Percentiles rank a stretch among this genome's conserved stretches.
These are phyloP conservation scores for Xenus cinereus DNA, from an alignment of 2,113 vertebrate genomes.

Conservation along the genomic window DNA sequence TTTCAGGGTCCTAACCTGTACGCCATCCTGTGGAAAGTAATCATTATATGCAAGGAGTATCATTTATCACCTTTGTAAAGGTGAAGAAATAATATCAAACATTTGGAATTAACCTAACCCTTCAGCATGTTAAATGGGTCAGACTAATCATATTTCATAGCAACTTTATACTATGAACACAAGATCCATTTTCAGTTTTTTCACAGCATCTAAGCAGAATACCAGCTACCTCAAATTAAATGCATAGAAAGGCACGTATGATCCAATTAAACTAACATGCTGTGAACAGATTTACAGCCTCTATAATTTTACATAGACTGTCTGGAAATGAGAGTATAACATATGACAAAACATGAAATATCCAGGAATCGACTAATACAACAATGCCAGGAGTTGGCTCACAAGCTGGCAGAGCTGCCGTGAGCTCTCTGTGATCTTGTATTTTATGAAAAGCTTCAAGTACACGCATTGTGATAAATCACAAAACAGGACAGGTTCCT, in stretches of 20 bases:
- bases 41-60: background rate
- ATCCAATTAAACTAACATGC: background rate
- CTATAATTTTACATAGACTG: background rate
- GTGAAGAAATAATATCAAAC: background rate
- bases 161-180: background rate
- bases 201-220: background rate
- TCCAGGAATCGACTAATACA: background rate
- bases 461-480: background rate
- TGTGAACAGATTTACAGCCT: background rate
- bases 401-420: background rate
- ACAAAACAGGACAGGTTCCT: background rate
- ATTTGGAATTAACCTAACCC: conserved; percentile 21
- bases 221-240: background rate
- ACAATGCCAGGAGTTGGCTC: background rate
- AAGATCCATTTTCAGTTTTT: background rate
- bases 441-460: background rate
- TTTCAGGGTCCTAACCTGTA: background rate
- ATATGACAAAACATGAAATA: background rate
- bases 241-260: background rate
- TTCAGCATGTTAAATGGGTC: background rate
- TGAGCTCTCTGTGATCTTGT: background rate
- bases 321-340: background rate
- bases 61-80: conserved; percentile 39
- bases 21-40: background rate
- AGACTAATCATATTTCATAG: background rate